Percentiles rank a stretch among this genome's conserved stretches.
Evolutionary conservation across 2,113 vertebrate genomes (phyloP).

Genomic region (Miniopterus natalensis): DNA sequence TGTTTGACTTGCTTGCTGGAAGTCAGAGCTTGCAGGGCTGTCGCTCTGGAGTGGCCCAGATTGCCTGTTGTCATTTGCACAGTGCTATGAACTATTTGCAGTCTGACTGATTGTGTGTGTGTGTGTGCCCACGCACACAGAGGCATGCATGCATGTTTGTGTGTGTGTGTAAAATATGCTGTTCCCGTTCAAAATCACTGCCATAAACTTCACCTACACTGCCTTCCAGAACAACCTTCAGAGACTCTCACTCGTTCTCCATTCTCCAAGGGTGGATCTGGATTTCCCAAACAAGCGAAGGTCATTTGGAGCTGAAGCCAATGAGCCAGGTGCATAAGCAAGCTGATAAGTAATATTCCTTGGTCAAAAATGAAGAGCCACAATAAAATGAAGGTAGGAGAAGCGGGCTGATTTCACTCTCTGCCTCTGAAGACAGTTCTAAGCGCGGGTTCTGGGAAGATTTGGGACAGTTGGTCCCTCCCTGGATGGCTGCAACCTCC

Average conservation of each 20-base stretch:
- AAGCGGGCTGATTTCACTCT: background rate
- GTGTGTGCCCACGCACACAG: background rate
- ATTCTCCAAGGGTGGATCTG: background rate
- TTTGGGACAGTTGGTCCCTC: background rate
- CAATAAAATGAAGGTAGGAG: background rate
- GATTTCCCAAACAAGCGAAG: conserved; percentile 33
- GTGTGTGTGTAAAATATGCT: background rate
- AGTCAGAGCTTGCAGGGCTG: background rate
- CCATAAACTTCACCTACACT: background rate
- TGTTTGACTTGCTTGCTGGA: background rate
- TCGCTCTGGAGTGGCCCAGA: background rate
- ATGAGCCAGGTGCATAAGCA: background rate
- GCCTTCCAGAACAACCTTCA: background rate
- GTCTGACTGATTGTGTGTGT: background rate
- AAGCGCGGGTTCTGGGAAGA: background rate
- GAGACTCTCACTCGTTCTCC: background rate
- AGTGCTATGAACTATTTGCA: background rate
- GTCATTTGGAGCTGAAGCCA: background rate
- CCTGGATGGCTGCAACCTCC: background rate
- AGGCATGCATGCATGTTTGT: background rate
- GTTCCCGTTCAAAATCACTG: background rate
- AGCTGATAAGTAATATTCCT: background rate
- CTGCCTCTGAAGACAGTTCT: background rate
- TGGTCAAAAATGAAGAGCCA: background rate
- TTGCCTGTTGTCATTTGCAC: background rate